Base-by-base conservation (phyloP, 2,888 invertebrate species). In the Amphipyra berbera region DNA sequence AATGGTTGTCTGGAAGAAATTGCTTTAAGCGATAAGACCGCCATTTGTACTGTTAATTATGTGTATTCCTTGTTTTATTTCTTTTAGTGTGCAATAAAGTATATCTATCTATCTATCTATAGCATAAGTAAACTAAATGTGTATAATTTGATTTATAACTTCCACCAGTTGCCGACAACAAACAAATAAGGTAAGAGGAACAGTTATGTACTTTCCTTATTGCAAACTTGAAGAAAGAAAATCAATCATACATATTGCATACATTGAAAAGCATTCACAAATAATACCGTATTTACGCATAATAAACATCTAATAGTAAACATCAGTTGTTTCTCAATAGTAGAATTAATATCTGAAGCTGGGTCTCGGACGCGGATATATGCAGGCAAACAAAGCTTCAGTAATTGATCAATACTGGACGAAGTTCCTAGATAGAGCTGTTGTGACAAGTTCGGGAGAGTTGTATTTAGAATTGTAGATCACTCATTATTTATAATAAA, bases 391-490 rank as follows among this genome's bases (percentile, higher is more conserved):
- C 49, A 73, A n/a, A 9, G 33, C 14, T 53, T 38, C 27, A 6
- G 61, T 81, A 73, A 70, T 73, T 75, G 68, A 76, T 75, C 78
- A 76, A 77, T 78, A 76, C 68, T 61, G 54, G 33, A 35, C 57
- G 8, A 12, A 35, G 62, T 64, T 48, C 58, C 40, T 33, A 48
- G 47, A 48, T 61, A n/a, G 10, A 12, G 5, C 5, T 21, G 2
- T 52, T 42, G 10, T 12, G 30, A 33, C 2, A 33, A 9, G 33
- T 33, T 14, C 10, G 10, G 13, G 33, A 10, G 35, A 35, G 14
- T 33, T 7, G 4, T n/a, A 13, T 21, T 21, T 21, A 21, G 21
- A 21, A 21, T 21, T 8, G 33, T 3, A 13, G 8, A 13, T 13
- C n/a, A 33, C n/a, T 33, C 4, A n/a, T 27, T 21, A 10, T 21